Evolutionary conservation across 2,113 vertebrate species (phyloP).

Genomic region (Embiotoca jacksoni): DNA sequence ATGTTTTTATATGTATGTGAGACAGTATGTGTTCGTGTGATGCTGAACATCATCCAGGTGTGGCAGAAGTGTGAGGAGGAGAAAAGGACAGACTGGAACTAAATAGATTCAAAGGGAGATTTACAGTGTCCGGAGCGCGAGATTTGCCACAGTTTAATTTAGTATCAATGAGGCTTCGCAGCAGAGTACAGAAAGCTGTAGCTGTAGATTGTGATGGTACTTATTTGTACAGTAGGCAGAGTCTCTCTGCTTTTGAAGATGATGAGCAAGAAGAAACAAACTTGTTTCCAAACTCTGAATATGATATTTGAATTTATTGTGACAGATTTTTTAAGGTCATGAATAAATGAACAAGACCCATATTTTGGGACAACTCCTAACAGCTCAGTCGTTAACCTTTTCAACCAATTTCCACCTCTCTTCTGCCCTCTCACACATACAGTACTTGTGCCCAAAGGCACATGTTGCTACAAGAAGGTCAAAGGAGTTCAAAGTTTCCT

Average conservation of each 20-base stretch:
- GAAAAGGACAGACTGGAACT: slow-evolving; percentile 33
- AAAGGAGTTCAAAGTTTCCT: neutral
- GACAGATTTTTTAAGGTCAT: neutral
- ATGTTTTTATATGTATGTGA: too few species aligned
- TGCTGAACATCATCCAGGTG: too few species aligned
- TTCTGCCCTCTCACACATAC: neutral
- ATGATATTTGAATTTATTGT: too few species aligned
- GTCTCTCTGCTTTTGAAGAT: slow-evolving; percentile 11
- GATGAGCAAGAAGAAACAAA: neutral
- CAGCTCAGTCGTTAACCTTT: neutral
- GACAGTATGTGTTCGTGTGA: too few species aligned
- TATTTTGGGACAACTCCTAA: neutral
- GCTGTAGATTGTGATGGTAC: neutral
- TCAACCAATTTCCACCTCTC: neutral
- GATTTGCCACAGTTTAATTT: slow-evolving; percentile 44
- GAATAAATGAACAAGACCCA: neutral
- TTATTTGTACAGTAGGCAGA: neutral
- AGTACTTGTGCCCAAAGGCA: neutral
- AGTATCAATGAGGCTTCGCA: slow-evolving; percentile 26
- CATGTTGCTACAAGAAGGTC: neutral
- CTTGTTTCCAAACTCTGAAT: neutral
- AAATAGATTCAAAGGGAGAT: slow-evolving; percentile 39
- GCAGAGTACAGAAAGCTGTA: neutral
- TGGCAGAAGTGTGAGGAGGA: neutral
- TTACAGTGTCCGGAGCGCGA: slow-evolving; percentile 23